phyloP scores from a whole-genome alignment of 2,888 invertebrate species.

The Galerucella nymphaeae region DNA sequence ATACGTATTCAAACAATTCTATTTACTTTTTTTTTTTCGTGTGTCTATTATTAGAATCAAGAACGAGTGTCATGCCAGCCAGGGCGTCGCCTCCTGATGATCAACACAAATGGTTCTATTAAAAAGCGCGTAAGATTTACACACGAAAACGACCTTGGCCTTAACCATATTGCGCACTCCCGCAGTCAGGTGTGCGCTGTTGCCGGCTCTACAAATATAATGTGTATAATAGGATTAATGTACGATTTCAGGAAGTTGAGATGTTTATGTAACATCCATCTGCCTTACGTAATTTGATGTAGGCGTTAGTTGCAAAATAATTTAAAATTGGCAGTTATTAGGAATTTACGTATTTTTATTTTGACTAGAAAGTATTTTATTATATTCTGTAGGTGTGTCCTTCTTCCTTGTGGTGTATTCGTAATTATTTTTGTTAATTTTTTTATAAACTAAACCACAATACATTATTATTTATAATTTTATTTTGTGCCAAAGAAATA shows the following conservation, averaged over 20 bases:
- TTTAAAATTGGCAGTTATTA: too few species aligned
- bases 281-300: too few species aligned
- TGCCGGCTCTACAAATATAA: not conserved
- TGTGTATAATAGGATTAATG: not conserved
- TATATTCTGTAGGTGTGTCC: too few species aligned
- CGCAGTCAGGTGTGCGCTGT: not conserved
- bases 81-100: not conserved
- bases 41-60: not conserved
- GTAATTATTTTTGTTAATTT: too few species aligned
- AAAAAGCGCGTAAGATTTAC: conserved; percentile 37
- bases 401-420: too few species aligned
- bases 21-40: not conserved
- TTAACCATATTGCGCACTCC: conserved; percentile 37
- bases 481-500: too few species aligned
- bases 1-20: too few species aligned
- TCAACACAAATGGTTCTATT: conserved; percentile 27
- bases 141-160: conserved; percentile 39
- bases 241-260: not conserved
- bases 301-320: too few species aligned
- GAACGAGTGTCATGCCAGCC: not conserved
- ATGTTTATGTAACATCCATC: not conserved
- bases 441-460: too few species aligned
- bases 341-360: too few species aligned
- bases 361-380: too few species aligned
- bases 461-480: too few species aligned